Conservation (phyloP, 1,140 invertebrate genomes). For the Euwallacea fornicatus region DNA sequence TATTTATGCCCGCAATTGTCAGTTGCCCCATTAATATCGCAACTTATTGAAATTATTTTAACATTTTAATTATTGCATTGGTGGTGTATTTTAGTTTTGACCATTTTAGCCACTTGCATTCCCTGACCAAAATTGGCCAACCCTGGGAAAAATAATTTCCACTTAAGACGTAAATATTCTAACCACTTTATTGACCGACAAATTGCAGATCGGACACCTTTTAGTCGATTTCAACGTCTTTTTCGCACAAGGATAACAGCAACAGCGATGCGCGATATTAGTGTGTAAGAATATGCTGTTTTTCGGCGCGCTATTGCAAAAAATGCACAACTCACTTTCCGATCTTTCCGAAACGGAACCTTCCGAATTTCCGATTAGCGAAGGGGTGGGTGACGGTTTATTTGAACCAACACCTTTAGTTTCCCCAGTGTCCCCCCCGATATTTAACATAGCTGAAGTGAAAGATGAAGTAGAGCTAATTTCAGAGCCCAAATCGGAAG, state of each 20-base stretch:
- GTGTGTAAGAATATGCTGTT: constrained; percentile 68
- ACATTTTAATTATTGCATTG: not conserved
- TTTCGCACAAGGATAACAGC: constrained; percentile 68
- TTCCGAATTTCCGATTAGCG: not conserved
- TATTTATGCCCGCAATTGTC: not conserved
- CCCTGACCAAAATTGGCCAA: not conserved
- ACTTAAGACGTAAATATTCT: constrained; percentile 55
- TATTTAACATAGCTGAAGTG: not conserved
- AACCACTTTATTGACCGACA: constrained; percentile 65
- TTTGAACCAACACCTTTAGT: not conserved
- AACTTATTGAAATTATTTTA: not conserved
- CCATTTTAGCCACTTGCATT: not conserved
- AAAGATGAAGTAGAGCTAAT: constrained; percentile 19
- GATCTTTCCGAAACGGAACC: constrained; percentile 1
- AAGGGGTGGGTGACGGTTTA: not conserved
- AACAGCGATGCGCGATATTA: constrained; percentile 64
- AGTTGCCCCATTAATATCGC: not conserved
- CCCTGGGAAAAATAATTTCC: not conserved
- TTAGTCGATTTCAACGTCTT: constrained; percentile 63
- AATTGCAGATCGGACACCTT: constrained; percentile 67
- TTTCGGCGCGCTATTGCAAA: constrained; percentile 62
- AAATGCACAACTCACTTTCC: constrained; percentile 58
- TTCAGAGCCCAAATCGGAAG: constrained; percentile 27
- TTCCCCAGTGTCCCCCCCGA: not conserved
- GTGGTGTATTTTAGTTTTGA: not conserved